Percentiles rank a stretch among this genome's conserved stretches.
Evolutionary conservation across 1,140 invertebrate genomes (phyloP).

Genomic region (Ostrea edulis): DNA sequence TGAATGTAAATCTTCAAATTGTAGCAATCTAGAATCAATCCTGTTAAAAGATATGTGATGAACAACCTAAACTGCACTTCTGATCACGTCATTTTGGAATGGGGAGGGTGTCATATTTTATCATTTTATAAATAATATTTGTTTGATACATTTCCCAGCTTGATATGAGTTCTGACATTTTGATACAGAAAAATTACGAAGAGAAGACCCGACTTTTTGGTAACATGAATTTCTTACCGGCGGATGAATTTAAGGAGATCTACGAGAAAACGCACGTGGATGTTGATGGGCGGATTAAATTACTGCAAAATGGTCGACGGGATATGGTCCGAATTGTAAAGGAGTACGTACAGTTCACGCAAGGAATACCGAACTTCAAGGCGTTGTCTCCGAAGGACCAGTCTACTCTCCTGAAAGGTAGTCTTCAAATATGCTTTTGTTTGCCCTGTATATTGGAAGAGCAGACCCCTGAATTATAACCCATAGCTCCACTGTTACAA

Average conservation of each 20-base stretch:
- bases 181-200: conserved; percentile 13
- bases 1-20: too few relatives aligned
- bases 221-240: background rate
- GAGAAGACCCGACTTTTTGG: conserved; percentile 33
- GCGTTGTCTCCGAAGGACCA: conserved; percentile 22
- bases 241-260: conserved; percentile 33
- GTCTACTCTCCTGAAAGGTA: conserved; percentile 45
- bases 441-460: too few relatives aligned
- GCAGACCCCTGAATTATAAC: too few relatives aligned
- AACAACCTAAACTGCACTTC: too few relatives aligned
- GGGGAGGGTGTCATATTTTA: too few relatives aligned
- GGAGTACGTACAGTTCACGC: conserved; percentile 44
- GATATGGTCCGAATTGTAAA: conserved; percentile 33
- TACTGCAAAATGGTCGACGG: conserved; percentile 7
- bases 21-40: too few relatives aligned
- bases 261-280: conserved; percentile 42
- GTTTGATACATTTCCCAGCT: too few relatives aligned
- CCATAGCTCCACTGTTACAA: too few relatives aligned
- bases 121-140: too few relatives aligned
- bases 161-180: background rate
- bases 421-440: background rate
- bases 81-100: too few relatives aligned
- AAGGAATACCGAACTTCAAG: conserved; percentile 31
- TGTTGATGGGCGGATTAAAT: conserved; percentile 30
- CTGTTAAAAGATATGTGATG: too few relatives aligned